Evolutionary conservation across 2,888 invertebrate genomes (phyloP), one percentile per base, ranked within the genome.

Genomic region (Plebejus argus): DNA sequence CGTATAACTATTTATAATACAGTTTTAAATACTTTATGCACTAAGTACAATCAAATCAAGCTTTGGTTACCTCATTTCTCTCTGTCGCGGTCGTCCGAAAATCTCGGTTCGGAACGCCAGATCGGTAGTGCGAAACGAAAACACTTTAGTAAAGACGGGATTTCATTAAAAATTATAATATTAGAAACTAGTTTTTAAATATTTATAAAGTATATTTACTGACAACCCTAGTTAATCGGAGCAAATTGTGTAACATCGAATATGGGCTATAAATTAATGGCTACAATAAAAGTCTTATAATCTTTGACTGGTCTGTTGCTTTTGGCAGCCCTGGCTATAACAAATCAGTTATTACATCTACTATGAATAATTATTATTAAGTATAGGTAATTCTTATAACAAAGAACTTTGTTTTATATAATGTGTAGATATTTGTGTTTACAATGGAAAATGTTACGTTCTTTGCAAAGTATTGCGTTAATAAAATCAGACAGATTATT

Each of bases 221-320:
- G 61, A 23, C 23, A 61, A 61, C 61, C 61, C 61, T 61, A 61
- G 61, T 61, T 12, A 23, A 61, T 61, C 23, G 23, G 61, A 61
- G 20, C 23, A 23, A 61, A 61, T 61, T 61, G 61, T 61, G 23
- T 61, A 61, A 61, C 23, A 61, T 61, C 23, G 61, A 61, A 61
- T 61, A 61, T 61, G 23, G 61, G 61, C 23, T 20, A 61, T 61
- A 23, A 61, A 61, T 61, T 61, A 23, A 61, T 61, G 12, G 61
- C 61, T 61, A 61, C 23, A 61, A 23, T 61, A 61, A 61, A 58
- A 58, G 12, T 45, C 12, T 61, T 61, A 8, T 61, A 8, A 61
- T 61, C 12, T 23, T 10, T 12, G 23, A 23, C 23, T 12, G 20
- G 61, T 20, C 23, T 12, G 23, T 7, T 23, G 20, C 23, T 20